A percentile compares a stretch with the other conserved stretches of the same genome.
phyloP scores from a whole-genome alignment of 2,113 vertebrate genomes.

The Crotalus tigris region DNA sequence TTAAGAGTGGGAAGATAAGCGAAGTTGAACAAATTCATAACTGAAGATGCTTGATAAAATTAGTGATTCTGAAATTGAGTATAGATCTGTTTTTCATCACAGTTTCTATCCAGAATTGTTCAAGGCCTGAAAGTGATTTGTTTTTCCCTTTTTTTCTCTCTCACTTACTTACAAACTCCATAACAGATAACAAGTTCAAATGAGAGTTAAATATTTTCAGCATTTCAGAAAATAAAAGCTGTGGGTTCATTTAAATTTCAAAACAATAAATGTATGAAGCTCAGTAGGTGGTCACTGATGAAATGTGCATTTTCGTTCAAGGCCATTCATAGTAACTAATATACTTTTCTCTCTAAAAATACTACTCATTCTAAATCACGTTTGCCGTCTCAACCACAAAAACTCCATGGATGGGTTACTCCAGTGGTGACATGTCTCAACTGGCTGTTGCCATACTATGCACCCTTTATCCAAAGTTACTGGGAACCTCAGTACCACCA shows the following conservation, averaged over 20 bases:
- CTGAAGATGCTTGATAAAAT: background rate
- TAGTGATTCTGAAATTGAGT: background rate
- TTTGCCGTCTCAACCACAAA: constrained; percentile 39
- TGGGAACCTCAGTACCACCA: constrained; percentile 54
- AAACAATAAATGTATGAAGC: constrained; percentile 6
- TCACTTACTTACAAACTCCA: constrained; percentile 4
- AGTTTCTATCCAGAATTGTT: background rate
- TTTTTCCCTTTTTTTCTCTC: background rate
- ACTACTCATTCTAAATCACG: constrained; percentile 34
- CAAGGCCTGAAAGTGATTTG: background rate
- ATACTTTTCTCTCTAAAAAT: constrained; percentile 35
- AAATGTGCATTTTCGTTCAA: constrained; percentile 36
- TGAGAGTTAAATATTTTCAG: constrained; percentile 11
- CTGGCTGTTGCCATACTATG: constrained; percentile 21
- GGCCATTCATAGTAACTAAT: constrained; percentile 31
- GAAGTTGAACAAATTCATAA: background rate
- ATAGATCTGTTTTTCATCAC: background rate
- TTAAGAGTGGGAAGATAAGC: background rate
- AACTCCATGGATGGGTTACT: constrained; percentile 37
- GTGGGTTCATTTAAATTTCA: constrained; percentile 36
- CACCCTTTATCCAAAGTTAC: constrained; percentile 45
- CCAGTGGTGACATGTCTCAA: constrained; percentile 33
- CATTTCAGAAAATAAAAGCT: constrained; percentile 35
- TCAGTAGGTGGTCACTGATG: constrained; percentile 10
- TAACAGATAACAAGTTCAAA: background rate